Evolutionary conservation across 2,888 invertebrate genomes (phyloP).

Genomic region (Pseudococcus longispinus): DNA sequence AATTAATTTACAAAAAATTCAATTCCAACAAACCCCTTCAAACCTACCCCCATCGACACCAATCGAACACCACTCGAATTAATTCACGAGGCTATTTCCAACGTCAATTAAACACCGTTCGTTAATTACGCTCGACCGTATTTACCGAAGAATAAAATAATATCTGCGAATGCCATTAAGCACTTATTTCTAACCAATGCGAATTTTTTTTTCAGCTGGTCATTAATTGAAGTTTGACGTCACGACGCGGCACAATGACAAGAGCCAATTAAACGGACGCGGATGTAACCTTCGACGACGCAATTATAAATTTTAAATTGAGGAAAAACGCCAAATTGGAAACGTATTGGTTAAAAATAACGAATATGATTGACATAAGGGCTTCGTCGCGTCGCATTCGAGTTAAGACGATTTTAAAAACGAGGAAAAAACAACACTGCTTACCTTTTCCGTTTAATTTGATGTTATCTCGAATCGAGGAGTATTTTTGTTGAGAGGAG

Average conservation of each 20-base stretch:
- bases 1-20: too few species aligned
- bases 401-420: neutral
- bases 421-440: neutral
- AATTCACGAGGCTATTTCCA: neutral
- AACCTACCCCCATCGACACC: neutral
- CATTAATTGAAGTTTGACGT: conserved; percentile 25
- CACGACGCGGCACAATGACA: neutral
- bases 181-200: neutral
- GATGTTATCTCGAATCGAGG: conserved; percentile 20
- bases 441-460: conserved; percentile 38
- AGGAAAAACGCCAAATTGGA: neutral
- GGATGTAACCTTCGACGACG: neutral
- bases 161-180: neutral
- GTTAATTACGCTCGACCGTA: neutral
- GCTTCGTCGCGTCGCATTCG: neutral
- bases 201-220: neutral
- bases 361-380: neutral
- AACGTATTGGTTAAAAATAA: neutral
- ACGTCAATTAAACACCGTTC: conserved; percentile 23
- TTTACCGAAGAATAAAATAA: neutral
- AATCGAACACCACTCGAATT: neutral
- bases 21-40: neutral
- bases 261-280: neutral
- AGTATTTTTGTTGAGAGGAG: conserved; percentile 42
- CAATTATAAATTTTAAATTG: conserved; percentile 20